These are phyloP conservation scores for Numenius phaeopus DNA, from an alignment of 2,797 vertebrate species.

Conservation along the genomic window DNA sequence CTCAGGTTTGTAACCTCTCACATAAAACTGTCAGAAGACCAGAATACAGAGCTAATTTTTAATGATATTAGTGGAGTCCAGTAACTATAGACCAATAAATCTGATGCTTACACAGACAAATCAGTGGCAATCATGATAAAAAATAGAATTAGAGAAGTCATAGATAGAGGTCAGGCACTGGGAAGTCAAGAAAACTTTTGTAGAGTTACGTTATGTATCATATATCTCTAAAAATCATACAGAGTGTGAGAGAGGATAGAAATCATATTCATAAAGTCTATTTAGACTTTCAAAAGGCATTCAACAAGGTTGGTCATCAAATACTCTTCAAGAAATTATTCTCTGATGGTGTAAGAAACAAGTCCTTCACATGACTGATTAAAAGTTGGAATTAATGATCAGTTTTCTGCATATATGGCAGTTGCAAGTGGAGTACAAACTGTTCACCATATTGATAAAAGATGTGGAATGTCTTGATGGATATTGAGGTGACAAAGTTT, in stretches of 20 bases:
- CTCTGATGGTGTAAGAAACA: background rate
- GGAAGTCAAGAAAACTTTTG: background rate
- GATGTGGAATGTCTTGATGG: background rate
- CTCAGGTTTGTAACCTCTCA: background rate
- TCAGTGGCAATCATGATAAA: background rate
- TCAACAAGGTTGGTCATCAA: background rate
- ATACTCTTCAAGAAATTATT: background rate
- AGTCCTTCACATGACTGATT: background rate
- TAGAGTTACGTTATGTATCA: background rate
- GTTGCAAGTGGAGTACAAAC: background rate
- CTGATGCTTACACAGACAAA: background rate
- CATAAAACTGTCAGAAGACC: background rate
- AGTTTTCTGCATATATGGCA: background rate
- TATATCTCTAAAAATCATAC: background rate
- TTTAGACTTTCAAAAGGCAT: background rate
- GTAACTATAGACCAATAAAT: background rate
- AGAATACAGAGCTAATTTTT: background rate
- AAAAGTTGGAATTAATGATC: background rate
- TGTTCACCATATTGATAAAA: background rate
- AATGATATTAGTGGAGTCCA: rapidly evolving
- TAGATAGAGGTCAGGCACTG: background rate
- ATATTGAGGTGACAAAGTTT: background rate
- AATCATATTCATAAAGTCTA: background rate
- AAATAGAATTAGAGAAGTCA: background rate
- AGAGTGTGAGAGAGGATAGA: background rate